Base-by-base conservation (phyloP, 2,797 vertebrate genomes). In the Tenualosa ilisha region DNA sequence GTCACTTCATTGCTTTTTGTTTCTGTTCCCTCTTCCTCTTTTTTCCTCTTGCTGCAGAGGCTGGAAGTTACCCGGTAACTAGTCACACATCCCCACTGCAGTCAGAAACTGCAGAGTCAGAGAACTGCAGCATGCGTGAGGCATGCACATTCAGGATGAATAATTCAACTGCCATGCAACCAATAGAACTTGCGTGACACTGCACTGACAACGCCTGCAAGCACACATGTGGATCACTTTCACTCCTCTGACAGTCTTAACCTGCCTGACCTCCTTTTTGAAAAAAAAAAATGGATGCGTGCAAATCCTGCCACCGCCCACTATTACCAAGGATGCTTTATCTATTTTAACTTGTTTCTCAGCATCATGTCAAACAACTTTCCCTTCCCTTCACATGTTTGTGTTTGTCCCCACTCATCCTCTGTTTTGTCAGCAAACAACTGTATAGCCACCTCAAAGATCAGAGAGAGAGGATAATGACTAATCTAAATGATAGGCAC, bases 61-160 rank as follows among this genome's bases (percentile, higher is more conserved):
- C 72, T 79, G 72, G 7, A 79, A 79, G 83, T 85, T 82, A 84
- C 81, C 82, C 15, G 31, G 79, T 72, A 92, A 89, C 83, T 82
- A 86, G 82, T 87, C 49, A 90, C 49, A 90, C 88, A 63, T 50
- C 81, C 63, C 59, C 53, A 83, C 95, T 93, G 93, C 91, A 89
- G 89, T 84, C 65, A 17, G 53, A 92, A 94, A 93, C 88, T 91
- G 95, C 94, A 88, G 91, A 90, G 93, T 95, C 94, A 94, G 93
- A 94, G 91, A 88, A n/a, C 8, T 83, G 88, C 86, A 82, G 87
- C 84, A 86, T 91, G 87, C 84, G 86, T 91, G 81, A 87, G 89
- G 83, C 81, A 59, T 61, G 37, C 85, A 88, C 65, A 5, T 24
- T 85, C 46, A 63, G n/a, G 88, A 93, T 94, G 90, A 95, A 94